Evolutionary conservation across 2,113 vertebrate genomes (phyloP), one percentile per base, ranked within the genome.

Genomic region (Verasper variegatus): DNA sequence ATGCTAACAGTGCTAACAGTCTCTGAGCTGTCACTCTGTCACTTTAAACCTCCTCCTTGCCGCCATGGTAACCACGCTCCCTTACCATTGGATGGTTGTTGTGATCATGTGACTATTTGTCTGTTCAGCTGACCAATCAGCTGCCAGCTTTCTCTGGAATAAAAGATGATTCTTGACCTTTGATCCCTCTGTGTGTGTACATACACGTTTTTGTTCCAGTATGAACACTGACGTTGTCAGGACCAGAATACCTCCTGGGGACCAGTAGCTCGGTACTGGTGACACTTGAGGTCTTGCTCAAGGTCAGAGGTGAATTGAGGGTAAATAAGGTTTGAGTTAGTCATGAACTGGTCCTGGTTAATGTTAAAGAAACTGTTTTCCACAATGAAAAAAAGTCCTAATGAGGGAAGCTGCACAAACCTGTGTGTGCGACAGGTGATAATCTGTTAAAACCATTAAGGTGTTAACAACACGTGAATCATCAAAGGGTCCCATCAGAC

Each of bases 11-110:
- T 62, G 74, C 57, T 73, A 62, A 79, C 24, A 10, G 81, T 87
- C 85, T 83, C n/a, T 31, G 51, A 82, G 86, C 86, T 67, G 14
- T 89, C 86, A 88, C 89, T 91, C 66, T 78, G 87, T 89, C 86
- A 88, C 89, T 91, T 88, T 89, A 89, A 89, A 49, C 40, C 20
- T 71, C 68, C 31, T 31, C 67, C 55, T 73, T 0, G 59, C 26
- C 69, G 78, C 75, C 80, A 56, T 66, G 67, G 75, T 76, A 72
- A 80, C 63, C 65, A 56, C 0, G 15, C 70, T 75, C 65, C 62
- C 9, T 40, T 83, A 47, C 54, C 21, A 82, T 83, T 87, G 88
- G 21, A 58, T 7, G 20, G 67, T 74, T 86, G 62, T 82, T 85
- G 83, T 76, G 58, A 62, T 87, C 76, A 82, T 74, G 76, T 89